Evolutionary conservation across 2,888 invertebrate genomes (phyloP), one percentile per base, ranked within the genome.

Genomic region (Glaucopsyche alexis): DNA sequence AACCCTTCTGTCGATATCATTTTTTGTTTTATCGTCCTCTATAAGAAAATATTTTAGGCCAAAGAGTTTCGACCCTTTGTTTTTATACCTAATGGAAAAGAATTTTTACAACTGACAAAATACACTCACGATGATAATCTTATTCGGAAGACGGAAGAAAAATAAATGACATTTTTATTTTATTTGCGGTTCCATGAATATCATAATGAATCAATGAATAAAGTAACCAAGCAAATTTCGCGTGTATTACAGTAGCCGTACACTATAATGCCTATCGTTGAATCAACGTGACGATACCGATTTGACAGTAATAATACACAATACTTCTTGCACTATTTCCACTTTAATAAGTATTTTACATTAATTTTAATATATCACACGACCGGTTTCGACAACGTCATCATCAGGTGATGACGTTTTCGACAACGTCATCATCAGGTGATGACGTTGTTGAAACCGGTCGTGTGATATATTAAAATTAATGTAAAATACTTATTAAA

Each of bases 71-170:
- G 49, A 49, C 69, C 69, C 69, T 69, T 69, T 69, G 47, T 69
- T 69, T 69, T 69, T 49, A 49, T 69, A 29, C 47, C 19, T 69
- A 69, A 69, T 69, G 29, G 69, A 69, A 49, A 49, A 69, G 8
- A 49, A 69, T 69, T 69, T 69, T 69, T 29, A 49, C 69, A 69
- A 47, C 69, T 69, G 69, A 49, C 69, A 47, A 49, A 69, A 69
- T 47, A 69, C 29, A 49, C 29, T 47, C 69, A 8, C 69, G 47
- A 29, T 29, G 14, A 47, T 19, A 69, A 69, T 47, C 19, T 49
- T 14, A 49, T 69, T 47, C 19, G 13, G 19, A 19, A 47, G 49
- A 29, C 47, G 14, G 47, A 69, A 47, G 11, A 69, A 67, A 69
- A 49, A 49, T 2, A 69, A 69, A 69, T 69, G 29, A 8, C 29